Base-by-base conservation (phyloP, 2,797 vertebrate species). In the Dendrocincla tyrannina region DNA sequence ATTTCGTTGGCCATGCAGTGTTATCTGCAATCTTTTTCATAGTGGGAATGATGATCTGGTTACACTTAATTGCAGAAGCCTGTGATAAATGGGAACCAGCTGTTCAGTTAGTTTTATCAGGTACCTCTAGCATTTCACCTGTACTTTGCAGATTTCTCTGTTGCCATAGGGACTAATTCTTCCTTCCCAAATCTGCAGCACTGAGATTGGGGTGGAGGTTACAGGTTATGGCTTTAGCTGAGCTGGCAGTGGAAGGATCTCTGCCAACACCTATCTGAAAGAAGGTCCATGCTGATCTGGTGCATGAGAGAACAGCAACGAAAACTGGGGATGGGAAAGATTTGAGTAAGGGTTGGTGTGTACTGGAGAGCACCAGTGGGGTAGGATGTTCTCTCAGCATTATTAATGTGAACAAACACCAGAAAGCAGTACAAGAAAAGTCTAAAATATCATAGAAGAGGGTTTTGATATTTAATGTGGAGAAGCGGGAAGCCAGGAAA, bases 101-200 rank as follows among this genome's bases (percentile, higher is more conserved):
- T 91, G 75, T 60, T 83, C 37, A 63, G 55, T 58, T 74, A 66
- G 68, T 77, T 94, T 76, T 56, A 62, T 86, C 84, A 72, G 88
- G 67, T 87, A 70, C 74, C 33, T 73, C 84, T 67, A 87, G 39
- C 12, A 17, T 63, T 91, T 89, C 77, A 92, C 91, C 90, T 81
- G 82, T 82, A 42, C 39, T 78, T 88, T 64, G 47, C 64, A 69
- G 55, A 67, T 85, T 79, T 86, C 80, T 75, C 64, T 82, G 92
- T 96, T 96, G 87, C 86, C 49, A 82, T 76, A 90, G 93, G 94
- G 86, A 94, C 41, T 93, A 85, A 84, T 89, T 85, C 47, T 80
- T 78, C 3, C 17, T 88, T 88, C 44, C 70, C 32, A 91, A 75
- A 67, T 44, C 30, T 39, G 13, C 56, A 86, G 64, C 32, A 55